phyloP scores from a whole-genome alignment of 2,888 invertebrate species.

The Apamea monoglypha region DNA sequence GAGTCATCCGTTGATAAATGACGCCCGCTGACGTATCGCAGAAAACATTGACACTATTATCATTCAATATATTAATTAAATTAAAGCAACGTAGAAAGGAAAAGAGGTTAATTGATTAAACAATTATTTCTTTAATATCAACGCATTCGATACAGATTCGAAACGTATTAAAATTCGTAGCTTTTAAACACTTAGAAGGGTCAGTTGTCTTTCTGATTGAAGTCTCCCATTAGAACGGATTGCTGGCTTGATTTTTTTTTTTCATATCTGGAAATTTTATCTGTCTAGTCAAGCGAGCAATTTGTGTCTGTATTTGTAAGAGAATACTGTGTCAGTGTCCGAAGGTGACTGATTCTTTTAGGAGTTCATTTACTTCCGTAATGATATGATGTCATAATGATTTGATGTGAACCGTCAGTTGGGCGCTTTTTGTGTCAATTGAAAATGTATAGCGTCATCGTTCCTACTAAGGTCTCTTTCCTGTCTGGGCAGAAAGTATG shows the following conservation, averaged over 20 bases:
- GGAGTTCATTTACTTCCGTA: slow-evolving; percentile 51
- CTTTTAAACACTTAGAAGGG: slow-evolving; percentile 26
- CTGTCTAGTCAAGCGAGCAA: slow-evolving; percentile 41
- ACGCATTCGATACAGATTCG: slow-evolving; percentile 35
- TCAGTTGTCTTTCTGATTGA: slow-evolving; percentile 39
- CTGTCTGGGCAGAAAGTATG: slow-evolving; percentile 67
- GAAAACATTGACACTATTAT: slow-evolving; percentile 68
- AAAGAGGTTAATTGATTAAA: slow-evolving; percentile 59
- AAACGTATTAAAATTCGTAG: slow-evolving; percentile 19
- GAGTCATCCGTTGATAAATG: slow-evolving; percentile 84
- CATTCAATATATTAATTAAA: slow-evolving; percentile 61
- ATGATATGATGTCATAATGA: slow-evolving; percentile 60
- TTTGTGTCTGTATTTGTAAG: slow-evolving; percentile 35
- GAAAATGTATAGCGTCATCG: slow-evolving; percentile 68
- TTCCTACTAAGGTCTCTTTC: slow-evolving; percentile 73
- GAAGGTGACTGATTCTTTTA: slow-evolving; percentile 58
- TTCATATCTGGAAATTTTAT: slow-evolving; percentile 10
- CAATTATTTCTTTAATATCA: slow-evolving; percentile 46
- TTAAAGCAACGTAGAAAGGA: slow-evolving; percentile 51
- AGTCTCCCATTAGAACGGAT: slow-evolving; percentile 30
- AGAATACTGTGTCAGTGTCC: slow-evolving; percentile 45
- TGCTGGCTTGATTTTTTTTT: slow-evolving; percentile 36
- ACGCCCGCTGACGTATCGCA: slow-evolving; percentile 77
- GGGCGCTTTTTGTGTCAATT: slow-evolving; percentile 71
- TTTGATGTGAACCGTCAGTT: slow-evolving; percentile 72